Evolutionary conservation across 2,113 vertebrate species (phyloP).

Genomic region (Nicator chloris): DNA sequence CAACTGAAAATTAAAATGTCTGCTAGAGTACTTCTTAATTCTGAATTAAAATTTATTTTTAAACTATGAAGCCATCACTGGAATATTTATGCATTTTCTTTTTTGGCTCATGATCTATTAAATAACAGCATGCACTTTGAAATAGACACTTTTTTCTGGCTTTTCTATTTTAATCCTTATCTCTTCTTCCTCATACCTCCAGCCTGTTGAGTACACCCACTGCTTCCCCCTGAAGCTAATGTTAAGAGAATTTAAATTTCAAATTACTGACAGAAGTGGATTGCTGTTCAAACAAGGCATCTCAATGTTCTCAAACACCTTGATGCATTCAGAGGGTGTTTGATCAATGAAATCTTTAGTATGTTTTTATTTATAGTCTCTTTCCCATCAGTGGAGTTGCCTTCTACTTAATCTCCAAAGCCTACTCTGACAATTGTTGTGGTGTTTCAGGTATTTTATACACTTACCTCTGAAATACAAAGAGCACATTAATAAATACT

Average conservation of each 20-base stretch:
- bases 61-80: not conserved
- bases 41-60: not conserved
- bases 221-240: constrained; percentile 38
- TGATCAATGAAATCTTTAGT: constrained; percentile 35
- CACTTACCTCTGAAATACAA: not conserved
- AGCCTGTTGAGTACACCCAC: not conserved
- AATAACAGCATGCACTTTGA: constrained; percentile 32
- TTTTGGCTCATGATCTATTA: not conserved
- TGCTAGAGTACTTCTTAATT: not conserved
- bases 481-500: constrained; percentile 10
- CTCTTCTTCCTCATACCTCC: constrained; percentile 44
- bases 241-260: constrained; percentile 48
- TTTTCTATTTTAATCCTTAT: constrained; percentile 39
- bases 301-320: constrained; percentile 38
- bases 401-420: not conserved
- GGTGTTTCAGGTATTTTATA: constrained; percentile 27
- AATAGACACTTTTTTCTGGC: not conserved
- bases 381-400: not conserved
- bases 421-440: not conserved
- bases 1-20: not conserved
- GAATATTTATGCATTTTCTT: not conserved
- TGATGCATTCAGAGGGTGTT: not conserved
- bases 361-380: constrained; percentile 21
- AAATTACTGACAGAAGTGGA: constrained; percentile 28
- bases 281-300: constrained; percentile 51